Evolutionary conservation across 2,113 vertebrate genomes (phyloP).

Genomic region (Cygnus atratus): DNA sequence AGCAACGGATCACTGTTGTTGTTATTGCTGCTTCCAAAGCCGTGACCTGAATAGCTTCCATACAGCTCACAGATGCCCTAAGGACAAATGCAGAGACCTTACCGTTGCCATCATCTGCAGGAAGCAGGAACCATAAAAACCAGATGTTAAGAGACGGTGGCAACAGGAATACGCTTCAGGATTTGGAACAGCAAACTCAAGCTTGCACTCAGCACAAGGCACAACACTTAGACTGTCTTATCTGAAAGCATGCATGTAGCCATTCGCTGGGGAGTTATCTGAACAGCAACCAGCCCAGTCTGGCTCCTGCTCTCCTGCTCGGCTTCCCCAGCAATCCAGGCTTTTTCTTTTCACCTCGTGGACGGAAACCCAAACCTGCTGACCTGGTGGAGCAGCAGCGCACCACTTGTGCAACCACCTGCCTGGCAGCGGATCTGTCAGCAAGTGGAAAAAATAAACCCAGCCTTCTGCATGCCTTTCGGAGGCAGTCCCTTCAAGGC

Average conservation of each 20-base stretch:
- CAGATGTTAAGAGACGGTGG: not conserved
- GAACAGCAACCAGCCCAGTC: accelerated
- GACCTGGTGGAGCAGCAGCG: not conserved
- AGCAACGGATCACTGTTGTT: not conserved
- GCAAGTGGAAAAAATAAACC: not conserved
- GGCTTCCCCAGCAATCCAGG: not conserved
- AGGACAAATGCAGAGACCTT: not conserved
- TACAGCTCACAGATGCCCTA: not conserved
- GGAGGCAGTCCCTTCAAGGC: not conserved
- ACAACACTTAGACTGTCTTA: not conserved
- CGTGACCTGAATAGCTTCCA: not conserved
- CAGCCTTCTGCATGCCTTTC: not conserved
- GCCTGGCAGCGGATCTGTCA: not conserved
- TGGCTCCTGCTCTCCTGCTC: not conserved
- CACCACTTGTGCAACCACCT: accelerated
- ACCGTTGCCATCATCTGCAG: not conserved
- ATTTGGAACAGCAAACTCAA: not conserved
- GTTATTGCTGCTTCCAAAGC: not conserved
- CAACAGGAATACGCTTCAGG: not conserved
- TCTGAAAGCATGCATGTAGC: accelerated
- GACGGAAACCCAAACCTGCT: not conserved
- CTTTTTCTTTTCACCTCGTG: accelerated
- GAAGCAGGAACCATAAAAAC: not conserved
- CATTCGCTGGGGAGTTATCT: not conserved
- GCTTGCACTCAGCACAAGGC: not conserved